Conservation (phyloP, 1,140 invertebrate species). For the Aphaenogaster floridana region DNA sequence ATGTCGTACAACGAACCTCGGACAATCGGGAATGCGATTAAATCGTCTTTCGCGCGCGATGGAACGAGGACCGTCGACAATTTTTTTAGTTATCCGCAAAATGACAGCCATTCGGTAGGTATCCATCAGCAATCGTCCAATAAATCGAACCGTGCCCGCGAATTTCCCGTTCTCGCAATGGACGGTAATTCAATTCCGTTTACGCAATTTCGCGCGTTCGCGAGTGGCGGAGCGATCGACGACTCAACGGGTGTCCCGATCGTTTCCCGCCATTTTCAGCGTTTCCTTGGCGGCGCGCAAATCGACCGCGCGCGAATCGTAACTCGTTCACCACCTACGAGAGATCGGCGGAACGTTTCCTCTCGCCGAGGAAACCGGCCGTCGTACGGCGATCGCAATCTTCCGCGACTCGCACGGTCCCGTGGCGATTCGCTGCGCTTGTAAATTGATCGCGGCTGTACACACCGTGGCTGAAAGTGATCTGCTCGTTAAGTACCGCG, state of each 20-base stretch:
- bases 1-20: not conserved
- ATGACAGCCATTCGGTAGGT: constrained; percentile 46
- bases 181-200: constrained; percentile 76
- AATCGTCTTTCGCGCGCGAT: constrained; percentile 25
- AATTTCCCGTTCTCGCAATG: constrained; percentile 62
- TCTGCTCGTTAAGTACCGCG: constrained; percentile 74
- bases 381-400: constrained; percentile 48
- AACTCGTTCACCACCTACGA: constrained; percentile 47
- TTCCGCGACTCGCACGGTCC: constrained; percentile 51
- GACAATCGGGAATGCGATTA: not conserved
- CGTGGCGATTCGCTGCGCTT: constrained; percentile 43
- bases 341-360: constrained; percentile 28
- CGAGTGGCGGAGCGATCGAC: constrained; percentile 48
- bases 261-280: constrained; percentile 18
- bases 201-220: constrained; percentile 75
- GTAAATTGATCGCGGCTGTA: constrained; percentile 71
- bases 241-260: constrained; percentile 70
- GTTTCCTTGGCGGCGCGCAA: not conserved
- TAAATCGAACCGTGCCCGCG: constrained; percentile 71
- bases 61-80: constrained; percentile 29
- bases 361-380: not conserved
- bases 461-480: constrained; percentile 70
- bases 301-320: constrained; percentile 33
- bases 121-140: constrained; percentile 62
- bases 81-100: constrained; percentile 63